Evolutionary conservation across 2,113 vertebrate species (phyloP), one percentile per base, ranked within the genome.

Genomic region (Gobio gobio): DNA sequence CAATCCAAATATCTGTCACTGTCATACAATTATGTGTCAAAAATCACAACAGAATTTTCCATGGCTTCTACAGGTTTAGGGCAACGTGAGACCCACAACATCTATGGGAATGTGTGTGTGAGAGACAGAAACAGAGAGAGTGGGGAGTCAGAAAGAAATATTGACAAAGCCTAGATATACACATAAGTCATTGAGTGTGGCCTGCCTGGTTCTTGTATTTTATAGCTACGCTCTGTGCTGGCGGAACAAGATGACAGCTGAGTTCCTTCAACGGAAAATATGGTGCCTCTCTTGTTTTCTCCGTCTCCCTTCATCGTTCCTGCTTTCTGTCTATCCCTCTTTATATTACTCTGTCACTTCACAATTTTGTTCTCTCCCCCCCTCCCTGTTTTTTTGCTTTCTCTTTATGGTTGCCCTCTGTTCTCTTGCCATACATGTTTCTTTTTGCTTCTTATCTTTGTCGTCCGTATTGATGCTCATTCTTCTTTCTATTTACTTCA

Each of bases 181-280:
- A 94, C 94, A 95, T 95, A 94, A 94, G 94, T 96, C 95, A 95
- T 93, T 91, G 86, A 90, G 88, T 91, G 92, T 91, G 92, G 93
- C 90, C 93, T 84, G 92, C 91, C 93, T 86, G 90, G 91, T 91
- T 88, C 85, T 89, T 86, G 91, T 94, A 89, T 93, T 95, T 95
- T 94, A 95, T 94, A 92, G 95, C 93, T 92, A 89, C 93, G 93
- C 93, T 94, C 94, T 93, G 91, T 82, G 90, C 93, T 89, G 92
- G 94, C 92, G 92, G 94, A 95, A 94, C 95, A 94, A 91, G 92
- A 83, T 95, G 95, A 95, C 95, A 95, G 94, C 92, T 91, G 93
- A 94, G 94, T 95, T 95, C 95, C 95, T 94, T 95, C 95, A 95
- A 89, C 54, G 85, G 92, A 93, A 95, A 95, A 95, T 95, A 95